A percentile compares a stretch with the other conserved stretches of the same genome.
These are phyloP conservation scores for Sebastes iracundus DNA, from an alignment of 2,797 vertebrate genomes.

Conservation along the genomic window DNA sequence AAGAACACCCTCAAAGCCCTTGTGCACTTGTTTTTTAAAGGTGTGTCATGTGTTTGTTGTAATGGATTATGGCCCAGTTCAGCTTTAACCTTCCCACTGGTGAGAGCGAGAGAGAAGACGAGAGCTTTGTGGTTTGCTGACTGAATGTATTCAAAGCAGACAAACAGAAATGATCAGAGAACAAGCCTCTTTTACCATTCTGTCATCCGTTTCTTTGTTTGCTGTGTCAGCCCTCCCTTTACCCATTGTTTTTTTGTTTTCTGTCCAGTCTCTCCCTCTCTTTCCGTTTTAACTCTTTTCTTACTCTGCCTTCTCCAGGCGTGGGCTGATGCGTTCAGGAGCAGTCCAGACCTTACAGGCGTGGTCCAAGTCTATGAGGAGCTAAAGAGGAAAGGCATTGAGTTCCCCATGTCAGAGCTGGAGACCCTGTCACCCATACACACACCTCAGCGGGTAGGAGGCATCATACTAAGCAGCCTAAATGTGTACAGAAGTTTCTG, in stretches of 20 bases:
- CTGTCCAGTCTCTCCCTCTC: not conserved
- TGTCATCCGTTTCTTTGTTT: constrained; percentile 38
- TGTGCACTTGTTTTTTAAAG: constrained; percentile 3
- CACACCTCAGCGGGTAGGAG: constrained; percentile 92
- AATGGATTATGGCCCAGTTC: not conserved
- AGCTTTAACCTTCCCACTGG: not conserved
- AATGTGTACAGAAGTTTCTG: not conserved
- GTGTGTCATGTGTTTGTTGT: constrained; percentile 10
- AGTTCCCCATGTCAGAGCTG: constrained; percentile 94
- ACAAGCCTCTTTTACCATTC: constrained; percentile 23
- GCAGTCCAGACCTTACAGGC: constrained; percentile 96
- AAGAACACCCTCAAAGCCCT: not conserved
- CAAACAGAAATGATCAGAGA: constrained; percentile 43
- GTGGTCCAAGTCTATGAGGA: constrained; percentile 98
- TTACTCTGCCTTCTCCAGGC: constrained; percentile 80
- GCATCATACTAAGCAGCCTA: constrained; percentile 7
- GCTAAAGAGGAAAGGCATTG: constrained; percentile 97
- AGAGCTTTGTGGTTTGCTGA: constrained; percentile 42
- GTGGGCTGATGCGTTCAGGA: constrained; percentile 98
- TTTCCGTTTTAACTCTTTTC: constrained; percentile 10
- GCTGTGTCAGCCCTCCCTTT: constrained; percentile 16
- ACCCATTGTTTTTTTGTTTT: not conserved
- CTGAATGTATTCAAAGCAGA: constrained; percentile 31
- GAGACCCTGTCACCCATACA: constrained; percentile 97
- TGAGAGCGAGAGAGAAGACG: not conserved